Evolutionary conservation across 2,888 invertebrate genomes (phyloP).

Genomic region (Drosophila anceps): DNA sequence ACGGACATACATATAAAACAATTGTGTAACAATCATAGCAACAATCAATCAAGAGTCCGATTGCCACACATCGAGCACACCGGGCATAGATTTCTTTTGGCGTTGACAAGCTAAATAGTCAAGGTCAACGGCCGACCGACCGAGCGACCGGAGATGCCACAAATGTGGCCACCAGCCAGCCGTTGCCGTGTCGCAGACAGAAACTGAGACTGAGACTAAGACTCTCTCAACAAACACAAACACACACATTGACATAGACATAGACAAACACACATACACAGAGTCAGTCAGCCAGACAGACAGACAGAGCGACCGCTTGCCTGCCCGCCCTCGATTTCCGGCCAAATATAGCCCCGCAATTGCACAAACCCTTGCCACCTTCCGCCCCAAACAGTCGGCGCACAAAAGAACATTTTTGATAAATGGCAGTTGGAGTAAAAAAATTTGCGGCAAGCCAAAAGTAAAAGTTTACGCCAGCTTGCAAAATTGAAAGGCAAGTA

Average conservation of each 20-base stretch:
- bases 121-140: conserved; percentile 57
- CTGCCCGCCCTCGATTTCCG: conserved; percentile 45
- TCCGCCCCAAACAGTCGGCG: not conserved
- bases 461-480: conserved; percentile 57
- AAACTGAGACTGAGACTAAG: conserved; percentile 37
- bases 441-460: conserved; percentile 64
- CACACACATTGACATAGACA: not conserved
- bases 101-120: conserved; percentile 49
- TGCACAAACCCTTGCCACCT: conserved; percentile 9
- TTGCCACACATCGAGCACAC: not conserved
- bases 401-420: conserved; percentile 48
- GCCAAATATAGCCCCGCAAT: conserved; percentile 23
- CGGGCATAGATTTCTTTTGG: not conserved
- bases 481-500: conserved; percentile 46
- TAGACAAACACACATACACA: not conserved
- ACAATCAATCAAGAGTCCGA: conserved; percentile 43
- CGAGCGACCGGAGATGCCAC: conserved; percentile 44
- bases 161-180: conserved; percentile 44
- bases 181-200: conserved; percentile 39
- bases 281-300: conserved; percentile 26
- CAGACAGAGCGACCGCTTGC: conserved; percentile 1
- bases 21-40: conserved; percentile 38
- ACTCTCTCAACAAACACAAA: conserved; percentile 17
- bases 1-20: conserved; percentile 24
- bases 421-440: conserved; percentile 58